phyloP scores from a whole-genome alignment of 2,797 vertebrate genomes.

The Calcarius lapponicus region DNA sequence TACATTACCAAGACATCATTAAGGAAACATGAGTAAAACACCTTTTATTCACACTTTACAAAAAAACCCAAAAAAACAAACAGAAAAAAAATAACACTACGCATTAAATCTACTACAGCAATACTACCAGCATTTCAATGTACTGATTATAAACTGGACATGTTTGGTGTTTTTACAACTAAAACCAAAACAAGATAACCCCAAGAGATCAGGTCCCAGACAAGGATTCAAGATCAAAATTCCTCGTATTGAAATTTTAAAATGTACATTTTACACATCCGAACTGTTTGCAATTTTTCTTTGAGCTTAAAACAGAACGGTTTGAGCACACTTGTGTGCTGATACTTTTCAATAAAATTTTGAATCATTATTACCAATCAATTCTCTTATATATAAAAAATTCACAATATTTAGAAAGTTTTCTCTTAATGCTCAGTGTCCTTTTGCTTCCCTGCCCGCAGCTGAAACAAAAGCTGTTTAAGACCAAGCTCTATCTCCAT shows the following conservation, averaged over 20 bases:
- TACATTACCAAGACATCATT: slow-evolving; percentile 90
- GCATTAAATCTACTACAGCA: slow-evolving; percentile 87
- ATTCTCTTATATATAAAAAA: slow-evolving; percentile 73
- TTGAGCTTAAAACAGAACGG: slow-evolving; percentile 72
- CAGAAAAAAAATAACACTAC: slow-evolving; percentile 78
- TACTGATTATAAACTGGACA: slow-evolving; percentile 85
- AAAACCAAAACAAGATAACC: slow-evolving; percentile 72
- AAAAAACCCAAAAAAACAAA: slow-evolving; percentile 74
- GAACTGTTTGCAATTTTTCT: slow-evolving; percentile 72
- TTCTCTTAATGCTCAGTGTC: slow-evolving; percentile 70
- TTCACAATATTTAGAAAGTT: slow-evolving; percentile 70
- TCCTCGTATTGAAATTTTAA: slow-evolving; percentile 72
- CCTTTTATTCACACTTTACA: slow-evolving; percentile 98
- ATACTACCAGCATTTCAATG: slow-evolving; percentile 90
- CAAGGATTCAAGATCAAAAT: slow-evolving; percentile 80
- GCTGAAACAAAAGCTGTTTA: slow-evolving; percentile 82
- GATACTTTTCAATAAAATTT: slow-evolving; percentile 81
- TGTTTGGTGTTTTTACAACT: slow-evolving; percentile 84
- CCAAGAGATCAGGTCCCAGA: slow-evolving; percentile 80
- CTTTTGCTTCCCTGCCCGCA: slow-evolving; percentile 80
- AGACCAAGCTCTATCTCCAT: slow-evolving; percentile 70
- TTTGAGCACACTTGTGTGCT: slow-evolving; percentile 68
- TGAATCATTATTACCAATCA: slow-evolving; percentile 78
- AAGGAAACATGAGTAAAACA: slow-evolving; percentile 94
- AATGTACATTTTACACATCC: slow-evolving; percentile 64